Base-by-base conservation (phyloP, 2,113 vertebrate species). In the Toxotes chatareus region DNA sequence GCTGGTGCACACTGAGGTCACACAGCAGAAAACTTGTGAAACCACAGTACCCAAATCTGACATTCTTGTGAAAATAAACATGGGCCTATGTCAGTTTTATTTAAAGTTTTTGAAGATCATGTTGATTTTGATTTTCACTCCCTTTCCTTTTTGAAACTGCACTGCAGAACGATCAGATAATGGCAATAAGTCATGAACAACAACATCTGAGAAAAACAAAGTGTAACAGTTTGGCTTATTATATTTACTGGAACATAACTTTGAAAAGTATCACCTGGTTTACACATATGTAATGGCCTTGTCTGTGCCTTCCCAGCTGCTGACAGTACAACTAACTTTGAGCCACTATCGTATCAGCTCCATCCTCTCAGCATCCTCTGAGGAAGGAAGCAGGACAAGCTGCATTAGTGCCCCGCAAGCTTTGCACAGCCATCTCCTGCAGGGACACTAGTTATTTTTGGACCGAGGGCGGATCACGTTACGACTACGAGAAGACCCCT, bases 401-500 rank as follows among this genome's bases (percentile, higher is more conserved):
- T 79, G 81, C 81, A 78, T 83, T 73, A 75, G 76, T 87, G 83
- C 82, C 86, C 78, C 85, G 32, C 78, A 62, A 71, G 80, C 85
- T 82, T 73, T 80, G 76, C 85, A 80, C 76, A 62, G 65, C 87
- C 86, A 87, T 88, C 91, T 90, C 92, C 90, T 79, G 88, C 84
- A 74, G 91, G 75, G 91, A 80, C 82, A 40, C 61, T 59, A 65
- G 92, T 91, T 95, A 95, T 95, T 94, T 95, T 94, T 91, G 91
- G 93, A 93, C 72, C 2, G 21, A 67, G 86, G 85, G 73, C 12
- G 61, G 89, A 92, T 93, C 82, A 7, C 47, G 69, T 94, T 94
- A 92, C 92, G 34, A 85, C 88, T 82, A 88, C 68, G 78, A 91
- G 87, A 91, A 92, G 92, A 94, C 84, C 92, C 90, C 77, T 94